These are phyloP conservation scores for Pangasius krempfi DNA, from an alignment of 2,797 vertebrate species.

Conservation along the genomic window DNA sequence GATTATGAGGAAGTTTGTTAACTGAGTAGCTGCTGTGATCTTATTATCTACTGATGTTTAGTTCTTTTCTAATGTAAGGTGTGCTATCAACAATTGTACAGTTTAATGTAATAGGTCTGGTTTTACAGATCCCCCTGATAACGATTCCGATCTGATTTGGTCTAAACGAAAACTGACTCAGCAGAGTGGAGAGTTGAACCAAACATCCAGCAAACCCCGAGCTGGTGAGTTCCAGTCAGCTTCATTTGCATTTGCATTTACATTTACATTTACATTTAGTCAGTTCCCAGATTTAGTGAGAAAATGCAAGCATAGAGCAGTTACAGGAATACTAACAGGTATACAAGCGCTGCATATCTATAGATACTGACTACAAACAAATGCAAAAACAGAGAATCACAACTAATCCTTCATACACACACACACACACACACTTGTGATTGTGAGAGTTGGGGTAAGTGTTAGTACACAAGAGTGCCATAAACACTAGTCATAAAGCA, in stretches of 20 bases:
- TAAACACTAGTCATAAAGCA: background rate
- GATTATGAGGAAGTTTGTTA: background rate
- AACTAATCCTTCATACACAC: background rate
- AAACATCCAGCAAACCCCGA: conserved; percentile 4
- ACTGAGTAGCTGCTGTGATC: background rate
- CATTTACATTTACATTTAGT: background rate
- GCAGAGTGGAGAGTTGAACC: conserved; percentile 5
- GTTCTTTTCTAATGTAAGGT: background rate
- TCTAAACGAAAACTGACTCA: conserved; percentile 11
- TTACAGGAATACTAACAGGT: background rate
- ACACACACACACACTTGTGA: background rate
- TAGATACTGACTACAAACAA: background rate
- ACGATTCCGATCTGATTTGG: background rate
- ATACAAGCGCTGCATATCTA: background rate
- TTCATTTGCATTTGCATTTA: background rate
- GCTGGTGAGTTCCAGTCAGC: conserved; percentile 7
- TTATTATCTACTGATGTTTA: no score
- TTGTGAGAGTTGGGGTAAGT: background rate
- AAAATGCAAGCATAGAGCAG: background rate
- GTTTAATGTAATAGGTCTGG: background rate
- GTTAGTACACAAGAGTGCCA: background rate
- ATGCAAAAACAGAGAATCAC: background rate
- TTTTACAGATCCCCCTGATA: background rate
- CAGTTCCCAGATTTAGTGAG: background rate
- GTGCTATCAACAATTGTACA: background rate